Evolutionary conservation across 2,888 invertebrate species (phyloP).

Genomic region (Leistus spinibarbis): DNA sequence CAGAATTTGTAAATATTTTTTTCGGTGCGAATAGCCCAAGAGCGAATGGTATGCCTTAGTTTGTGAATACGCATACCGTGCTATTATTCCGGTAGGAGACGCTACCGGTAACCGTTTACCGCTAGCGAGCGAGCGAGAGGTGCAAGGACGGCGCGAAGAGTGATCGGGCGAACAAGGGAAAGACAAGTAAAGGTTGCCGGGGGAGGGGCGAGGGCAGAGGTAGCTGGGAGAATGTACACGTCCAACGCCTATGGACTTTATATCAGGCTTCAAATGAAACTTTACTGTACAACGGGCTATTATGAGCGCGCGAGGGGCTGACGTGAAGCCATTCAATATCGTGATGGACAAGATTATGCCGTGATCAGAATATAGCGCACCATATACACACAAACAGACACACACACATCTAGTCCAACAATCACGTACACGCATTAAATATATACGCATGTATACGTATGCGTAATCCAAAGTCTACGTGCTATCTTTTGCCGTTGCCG

Average conservation of each 20-base stretch:
- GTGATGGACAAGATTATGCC: conserved; percentile 34
- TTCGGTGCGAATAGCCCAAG: too few relatives aligned
- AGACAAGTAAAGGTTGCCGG: neutral
- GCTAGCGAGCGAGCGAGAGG: neutral
- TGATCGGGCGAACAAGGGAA: neutral
- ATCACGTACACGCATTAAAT: neutral
- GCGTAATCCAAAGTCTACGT: neutral
- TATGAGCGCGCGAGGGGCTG: conserved; percentile 20
- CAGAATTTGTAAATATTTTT: too few relatives aligned
- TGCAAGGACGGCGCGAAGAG: neutral
- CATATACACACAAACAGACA: neutral
- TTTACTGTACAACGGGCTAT: conserved; percentile 51
- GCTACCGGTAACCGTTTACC: conserved; percentile 11
- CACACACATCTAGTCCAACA: neutral
- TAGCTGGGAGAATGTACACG: conserved; percentile 48
- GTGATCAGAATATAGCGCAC: conserved; percentile 28
- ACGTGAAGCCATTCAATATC: conserved; percentile 11
- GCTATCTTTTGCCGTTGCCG: too few relatives aligned
- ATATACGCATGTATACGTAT: neutral
- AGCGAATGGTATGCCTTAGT: neutral
- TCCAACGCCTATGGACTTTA: conserved; percentile 56
- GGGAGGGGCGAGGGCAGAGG: neutral
- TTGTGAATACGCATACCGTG: conserved; percentile 2
- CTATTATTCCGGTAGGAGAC: conserved; percentile 5
- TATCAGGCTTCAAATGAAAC: conserved; percentile 56